Evolutionary conservation across 1,140 invertebrate genomes (phyloP), one percentile per base, ranked within the genome.

Genomic region (Heliconius eleuchia): DNA sequence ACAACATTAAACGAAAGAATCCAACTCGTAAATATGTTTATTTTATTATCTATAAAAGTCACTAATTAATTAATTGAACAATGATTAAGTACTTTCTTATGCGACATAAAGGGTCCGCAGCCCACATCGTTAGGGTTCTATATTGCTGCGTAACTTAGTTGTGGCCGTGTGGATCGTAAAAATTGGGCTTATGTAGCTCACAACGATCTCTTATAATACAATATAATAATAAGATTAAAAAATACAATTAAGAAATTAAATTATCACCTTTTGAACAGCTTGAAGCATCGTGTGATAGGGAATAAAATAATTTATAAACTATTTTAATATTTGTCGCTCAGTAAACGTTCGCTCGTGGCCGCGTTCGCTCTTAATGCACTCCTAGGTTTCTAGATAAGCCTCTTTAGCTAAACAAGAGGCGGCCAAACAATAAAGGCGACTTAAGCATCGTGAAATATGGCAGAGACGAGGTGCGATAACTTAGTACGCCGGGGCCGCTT

Each of bases 21-120:
- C 82, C 81, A 84, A 86, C 86, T 88, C 92, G 85, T 93, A 93
- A 93, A 93, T 90, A 91, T 87, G 82, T 86, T 88, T 83, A 87
- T 83, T 94, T 92, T 93, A 94, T 88, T 90, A 92, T 92, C 91
- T 89, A 93, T 94, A 93, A 94, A 93, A 87, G 91, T 92, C 91
- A 90, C 83, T 89, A 89, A 93, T 91, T 92, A 92, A 94, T 94
- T 94, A 94, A 93, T 94, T 92, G 92, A 89, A 88, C 89, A 90
- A 92, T 94, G 90, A 94, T 92, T 91, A 92, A 93, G 82, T 89
- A 83, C 79, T 80, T 84, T 87, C 85, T 89, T 87, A 76, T 86
- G 80, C 83, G 84, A 86, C 87, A 82, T 82, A 73, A 83, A 83
- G 82, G 60, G 86, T 77, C 82, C 80, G 84, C 77, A 76, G 82